These are phyloP conservation scores for Onychostruthus taczanowskii DNA, from an alignment of 2,113 vertebrate genomes.

Conservation along the genomic window DNA sequence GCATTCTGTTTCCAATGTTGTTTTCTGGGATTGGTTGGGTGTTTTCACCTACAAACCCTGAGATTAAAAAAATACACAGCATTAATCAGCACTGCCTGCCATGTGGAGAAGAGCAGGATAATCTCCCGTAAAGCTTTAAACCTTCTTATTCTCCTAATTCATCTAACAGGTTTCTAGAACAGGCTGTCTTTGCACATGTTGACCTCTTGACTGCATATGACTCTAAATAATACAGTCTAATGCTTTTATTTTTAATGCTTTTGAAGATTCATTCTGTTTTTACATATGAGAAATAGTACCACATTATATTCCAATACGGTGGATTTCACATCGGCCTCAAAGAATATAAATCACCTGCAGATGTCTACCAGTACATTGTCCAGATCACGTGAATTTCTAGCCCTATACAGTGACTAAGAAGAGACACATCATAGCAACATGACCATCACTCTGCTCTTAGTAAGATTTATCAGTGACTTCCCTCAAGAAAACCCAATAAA, in stretches of 20 bases:
- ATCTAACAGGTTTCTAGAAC: constrained; percentile 64
- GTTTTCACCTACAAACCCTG: constrained; percentile 88
- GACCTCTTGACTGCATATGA: constrained; percentile 32
- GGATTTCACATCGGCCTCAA: background rate
- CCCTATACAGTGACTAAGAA: background rate
- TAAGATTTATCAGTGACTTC: background rate
- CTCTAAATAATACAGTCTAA: background rate
- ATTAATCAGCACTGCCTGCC: constrained; percentile 43
- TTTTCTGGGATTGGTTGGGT: constrained; percentile 87
- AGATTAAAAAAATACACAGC: constrained; percentile 61
- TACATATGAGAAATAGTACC: background rate
- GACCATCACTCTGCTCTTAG: background rate
- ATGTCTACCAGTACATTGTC: background rate
- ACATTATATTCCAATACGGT: background rate
- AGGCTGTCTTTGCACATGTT: constrained; percentile 54
- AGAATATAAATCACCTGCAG: background rate
- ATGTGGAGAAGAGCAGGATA: constrained; percentile 46
- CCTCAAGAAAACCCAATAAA: background rate
- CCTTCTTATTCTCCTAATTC: constrained; percentile 70
- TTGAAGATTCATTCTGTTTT: background rate
- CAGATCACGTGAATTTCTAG: background rate
- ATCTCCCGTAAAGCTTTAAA: constrained; percentile 65
- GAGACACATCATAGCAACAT: background rate
- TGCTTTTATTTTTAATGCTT: background rate
- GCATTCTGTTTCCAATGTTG: constrained; percentile 93